phyloP scores from a whole-genome alignment of 2,113 vertebrate species.

The Platysteira castanea region DNA sequence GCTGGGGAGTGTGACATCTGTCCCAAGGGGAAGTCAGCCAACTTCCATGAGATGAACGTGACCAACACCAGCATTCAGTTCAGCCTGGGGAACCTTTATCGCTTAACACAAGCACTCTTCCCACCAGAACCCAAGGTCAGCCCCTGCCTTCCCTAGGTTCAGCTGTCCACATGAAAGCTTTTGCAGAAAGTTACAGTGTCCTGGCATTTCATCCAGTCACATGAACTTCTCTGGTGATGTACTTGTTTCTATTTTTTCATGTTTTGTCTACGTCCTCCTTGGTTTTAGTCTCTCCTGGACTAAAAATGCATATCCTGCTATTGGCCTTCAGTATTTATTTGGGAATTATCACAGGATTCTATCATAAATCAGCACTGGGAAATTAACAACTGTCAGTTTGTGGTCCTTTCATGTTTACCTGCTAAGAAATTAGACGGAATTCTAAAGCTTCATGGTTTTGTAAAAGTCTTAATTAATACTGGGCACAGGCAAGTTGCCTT shows the following conservation, averaged over 20 bases:
- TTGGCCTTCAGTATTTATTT: not conserved
- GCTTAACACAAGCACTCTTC: slow-evolving; percentile 76
- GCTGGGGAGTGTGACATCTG: slow-evolving; percentile 92
- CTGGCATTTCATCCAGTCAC: not conserved
- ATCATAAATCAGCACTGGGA: not conserved
- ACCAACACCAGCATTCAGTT: slow-evolving; percentile 83
- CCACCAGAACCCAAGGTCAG: slow-evolving; percentile 84
- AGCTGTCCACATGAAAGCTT: not conserved
- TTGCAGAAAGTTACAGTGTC: not conserved
- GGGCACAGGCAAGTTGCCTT: not conserved
- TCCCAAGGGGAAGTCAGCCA: slow-evolving; percentile 82
- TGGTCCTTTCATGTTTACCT: not conserved
- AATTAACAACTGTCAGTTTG: not conserved
- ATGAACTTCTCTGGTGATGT: not conserved
- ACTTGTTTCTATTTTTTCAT: not conserved
- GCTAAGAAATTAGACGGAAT: not conserved
- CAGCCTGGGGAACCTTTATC: slow-evolving; percentile 81
- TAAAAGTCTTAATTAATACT: not conserved
- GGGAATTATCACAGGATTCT: not conserved
- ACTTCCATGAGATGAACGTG: slow-evolving; percentile 80
- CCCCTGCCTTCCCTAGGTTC: not conserved
- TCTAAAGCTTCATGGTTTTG: not conserved
- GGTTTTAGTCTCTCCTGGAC: not conserved
- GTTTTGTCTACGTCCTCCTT: not conserved
- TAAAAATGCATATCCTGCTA: not conserved